phyloP scores from a whole-genome alignment of 2,888 invertebrate genomes.

The Lasioglossum malachurum region DNA sequence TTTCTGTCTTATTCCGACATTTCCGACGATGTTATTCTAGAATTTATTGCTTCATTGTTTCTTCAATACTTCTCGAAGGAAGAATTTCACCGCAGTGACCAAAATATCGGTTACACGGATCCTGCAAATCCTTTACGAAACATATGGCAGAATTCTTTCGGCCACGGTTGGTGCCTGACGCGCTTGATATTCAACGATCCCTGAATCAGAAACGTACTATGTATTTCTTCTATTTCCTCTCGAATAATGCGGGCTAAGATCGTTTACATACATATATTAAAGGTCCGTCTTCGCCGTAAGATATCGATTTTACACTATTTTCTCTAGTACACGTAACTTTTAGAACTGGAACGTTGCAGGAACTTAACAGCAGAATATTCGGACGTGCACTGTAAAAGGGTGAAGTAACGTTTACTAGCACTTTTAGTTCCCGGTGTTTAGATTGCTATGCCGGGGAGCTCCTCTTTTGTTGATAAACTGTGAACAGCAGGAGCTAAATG shows the following conservation, averaged over 20 bases:
- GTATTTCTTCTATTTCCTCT: neutral
- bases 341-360: neutral
- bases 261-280: neutral
- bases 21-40: neutral
- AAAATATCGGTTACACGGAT: neutral
- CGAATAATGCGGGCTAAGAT: neutral
- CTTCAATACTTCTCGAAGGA: neutral
- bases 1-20: neutral
- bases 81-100: neutral
- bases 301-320: neutral
- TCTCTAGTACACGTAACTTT: neutral
- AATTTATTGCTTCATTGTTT: neutral
- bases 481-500: neutral
- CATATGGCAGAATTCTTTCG: slow-evolving; percentile 34
- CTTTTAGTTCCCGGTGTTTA: neutral
- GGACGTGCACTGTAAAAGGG: neutral
- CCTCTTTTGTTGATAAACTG: neutral
- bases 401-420: neutral
- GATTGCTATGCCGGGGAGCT: neutral
- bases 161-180: neutral
- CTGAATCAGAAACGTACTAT: slow-evolving; percentile 21
- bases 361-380: neutral
- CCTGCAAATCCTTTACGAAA: slow-evolving; percentile 17
- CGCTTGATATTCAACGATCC: slow-evolving; percentile 18
- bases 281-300: neutral